Evolutionary conservation across 2,113 vertebrate species (phyloP).

Genomic region (Salvelinus namaycush): DNA sequence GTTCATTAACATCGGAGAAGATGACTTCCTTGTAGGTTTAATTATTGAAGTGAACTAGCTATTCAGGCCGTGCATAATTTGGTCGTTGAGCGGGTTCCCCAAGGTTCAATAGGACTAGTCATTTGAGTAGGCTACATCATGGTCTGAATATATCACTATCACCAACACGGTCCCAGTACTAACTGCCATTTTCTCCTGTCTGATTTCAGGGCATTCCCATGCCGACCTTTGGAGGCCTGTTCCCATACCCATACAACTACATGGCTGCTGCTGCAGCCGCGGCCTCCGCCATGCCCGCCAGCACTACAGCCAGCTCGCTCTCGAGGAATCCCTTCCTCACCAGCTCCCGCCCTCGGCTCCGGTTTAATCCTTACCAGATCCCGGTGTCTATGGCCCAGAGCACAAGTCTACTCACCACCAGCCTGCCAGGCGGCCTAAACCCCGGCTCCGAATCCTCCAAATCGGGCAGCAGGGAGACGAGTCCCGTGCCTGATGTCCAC

Average conservation of each 20-base stretch:
- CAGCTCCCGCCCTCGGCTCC: constrained; percentile 87
- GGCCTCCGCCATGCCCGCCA: constrained; percentile 86
- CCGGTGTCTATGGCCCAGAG: constrained; percentile 88
- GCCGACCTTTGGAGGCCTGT: constrained; percentile 95
- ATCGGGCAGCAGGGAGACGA: constrained; percentile 84
- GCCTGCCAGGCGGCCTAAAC: constrained; percentile 78
- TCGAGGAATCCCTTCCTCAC: constrained; percentile 92
- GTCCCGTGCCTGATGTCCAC: constrained; percentile 85
- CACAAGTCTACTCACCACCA: constrained; percentile 84
- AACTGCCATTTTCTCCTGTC: constrained; percentile 10
- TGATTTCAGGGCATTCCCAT: constrained; percentile 92
- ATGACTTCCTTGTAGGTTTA: too few species aligned
- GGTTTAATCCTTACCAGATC: constrained; percentile 96
- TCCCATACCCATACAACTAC: constrained; percentile 98
- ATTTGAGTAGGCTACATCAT: background rate
- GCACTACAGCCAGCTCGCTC: constrained; percentile 81
- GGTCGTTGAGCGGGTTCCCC: too few species aligned
- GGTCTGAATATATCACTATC: background rate
- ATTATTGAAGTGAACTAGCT: too few species aligned
- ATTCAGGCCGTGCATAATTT: too few species aligned
- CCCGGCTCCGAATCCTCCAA: constrained; percentile 84
- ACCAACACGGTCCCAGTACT: background rate
- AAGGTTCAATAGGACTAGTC: too few species aligned
- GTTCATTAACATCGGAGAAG: too few species aligned
- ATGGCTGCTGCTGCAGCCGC: constrained; percentile 94